Evolutionary conservation across 2,888 invertebrate species (phyloP), one percentile per base, ranked within the genome.

Genomic region (Malacosoma neustria): DNA sequence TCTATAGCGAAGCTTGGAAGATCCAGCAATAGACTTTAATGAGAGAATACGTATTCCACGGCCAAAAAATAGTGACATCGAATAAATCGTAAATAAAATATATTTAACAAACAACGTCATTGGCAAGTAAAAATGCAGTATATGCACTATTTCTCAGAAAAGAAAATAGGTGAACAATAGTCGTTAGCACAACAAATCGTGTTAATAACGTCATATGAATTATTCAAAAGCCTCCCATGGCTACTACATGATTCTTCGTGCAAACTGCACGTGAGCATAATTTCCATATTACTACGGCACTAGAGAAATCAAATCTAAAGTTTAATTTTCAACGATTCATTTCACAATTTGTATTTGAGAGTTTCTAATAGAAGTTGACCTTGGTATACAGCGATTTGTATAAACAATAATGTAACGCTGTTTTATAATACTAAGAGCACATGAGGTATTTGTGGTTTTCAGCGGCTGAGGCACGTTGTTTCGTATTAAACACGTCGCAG

Each of bases 191-290:
- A 46, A 47, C 41, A 45, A 49, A 53, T 62, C 65, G 66, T 63
- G 66, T 51, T 56, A 52, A 64, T 66, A 65, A 58, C 59, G 57
- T 55, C 51, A 40, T 54, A 74, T 76, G 79, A 74, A 77, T 77
- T 57, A 80, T 77, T 76, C 67, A 76, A 13, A 22, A 31, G 31
- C 54, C 45, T 58, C 57, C 49, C 50, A 58, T 56, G 49, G 48
- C 48, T 51, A 57, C 61, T 57, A 65, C 64, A 58, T 61, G 66
- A 63, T 61, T 63, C 56, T 57, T 53, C 50, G 54, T 55, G 54
- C 53, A 56, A 51, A 40, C 51, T 43, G 47, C 53, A 53, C 49
- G 46, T 52, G 49, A 54, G 44, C 45, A 48, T 45, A 60, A 67
- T 69, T 67, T 69, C 65, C 62, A 68, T 68, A 63, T 51, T 51